phyloP scores from a whole-genome alignment of 2,888 invertebrate species.

The Nomada fucata region DNA sequence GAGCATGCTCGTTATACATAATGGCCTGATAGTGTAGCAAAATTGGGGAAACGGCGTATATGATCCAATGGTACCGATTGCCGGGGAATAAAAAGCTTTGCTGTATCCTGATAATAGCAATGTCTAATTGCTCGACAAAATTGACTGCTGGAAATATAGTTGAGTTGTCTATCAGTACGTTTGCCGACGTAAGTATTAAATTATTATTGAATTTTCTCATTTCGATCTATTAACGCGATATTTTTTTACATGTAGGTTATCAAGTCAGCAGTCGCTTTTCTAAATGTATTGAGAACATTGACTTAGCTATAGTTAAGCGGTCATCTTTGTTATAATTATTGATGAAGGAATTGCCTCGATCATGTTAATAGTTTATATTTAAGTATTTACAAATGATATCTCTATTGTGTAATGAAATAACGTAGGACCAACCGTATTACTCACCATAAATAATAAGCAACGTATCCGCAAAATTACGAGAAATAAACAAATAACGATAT shows the following conservation, averaged over 20 bases:
- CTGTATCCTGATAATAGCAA: slow-evolving; percentile 59
- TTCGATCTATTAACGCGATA: neutral
- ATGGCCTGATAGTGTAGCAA: slow-evolving; percentile 59
- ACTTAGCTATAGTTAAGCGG: neutral
- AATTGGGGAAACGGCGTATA: slow-evolving; percentile 67
- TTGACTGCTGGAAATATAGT: slow-evolving; percentile 77
- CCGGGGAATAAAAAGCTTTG: slow-evolving; percentile 55
- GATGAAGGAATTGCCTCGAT: neutral
- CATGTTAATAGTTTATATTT: neutral
- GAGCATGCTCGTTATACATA: too few relatives aligned
- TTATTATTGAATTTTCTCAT: neutral
- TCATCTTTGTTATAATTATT: neutral
- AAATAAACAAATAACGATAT: too few relatives aligned
- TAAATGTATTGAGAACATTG: slow-evolving; percentile 3
- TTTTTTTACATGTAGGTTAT: neutral
- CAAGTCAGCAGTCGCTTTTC: slow-evolving; percentile 1
- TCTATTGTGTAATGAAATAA: too few relatives aligned
- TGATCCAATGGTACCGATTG: slow-evolving; percentile 71
- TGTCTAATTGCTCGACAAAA: slow-evolving; percentile 54
- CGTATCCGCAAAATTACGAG: too few relatives aligned
- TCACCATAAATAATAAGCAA: too few relatives aligned
- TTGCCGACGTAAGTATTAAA: slow-evolving; percentile 59
- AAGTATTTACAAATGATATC: neutral
- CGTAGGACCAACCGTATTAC: too few relatives aligned
- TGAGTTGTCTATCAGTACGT: slow-evolving; percentile 71